Conservation (phyloP, 2,113 vertebrate genomes). For the Eubucco bourcierii region DNA sequence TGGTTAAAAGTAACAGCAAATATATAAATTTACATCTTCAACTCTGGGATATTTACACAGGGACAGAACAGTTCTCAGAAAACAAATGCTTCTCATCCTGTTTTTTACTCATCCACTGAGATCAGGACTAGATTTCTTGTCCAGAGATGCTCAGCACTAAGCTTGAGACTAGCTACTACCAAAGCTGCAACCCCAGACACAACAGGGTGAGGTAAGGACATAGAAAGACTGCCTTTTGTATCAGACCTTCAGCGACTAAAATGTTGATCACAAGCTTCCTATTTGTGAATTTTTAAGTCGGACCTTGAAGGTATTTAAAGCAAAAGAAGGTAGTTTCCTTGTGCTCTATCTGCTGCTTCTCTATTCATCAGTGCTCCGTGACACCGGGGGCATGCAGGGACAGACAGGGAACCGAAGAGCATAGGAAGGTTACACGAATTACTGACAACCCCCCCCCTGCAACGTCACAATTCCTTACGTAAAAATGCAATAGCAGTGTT, state of each 20-base stretch:
- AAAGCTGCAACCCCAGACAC: conserved; percentile 53
- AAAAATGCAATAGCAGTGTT: neutral
- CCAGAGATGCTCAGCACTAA: conserved; percentile 30
- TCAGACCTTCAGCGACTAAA: neutral
- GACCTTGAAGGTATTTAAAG: neutral
- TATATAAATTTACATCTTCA: neutral
- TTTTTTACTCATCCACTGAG: neutral
- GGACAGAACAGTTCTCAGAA: neutral
- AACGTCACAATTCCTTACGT: neutral
- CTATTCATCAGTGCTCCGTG: neutral
- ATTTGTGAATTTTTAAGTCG: neutral
- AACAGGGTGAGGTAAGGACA: conserved; percentile 61
- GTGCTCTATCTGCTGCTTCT: neutral
- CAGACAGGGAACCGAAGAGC: neutral
- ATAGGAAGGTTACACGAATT: neutral
- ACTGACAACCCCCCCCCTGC: conserved; percentile 1
- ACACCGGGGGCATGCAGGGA: neutral
- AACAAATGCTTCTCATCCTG: neutral
- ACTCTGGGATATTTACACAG: neutral
- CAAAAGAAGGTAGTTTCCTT: neutral
- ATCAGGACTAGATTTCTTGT: neutral
- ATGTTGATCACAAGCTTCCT: neutral
- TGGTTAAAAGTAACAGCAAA: neutral
- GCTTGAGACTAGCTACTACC: conserved; percentile 40
- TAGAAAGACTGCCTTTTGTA: conserved; percentile 8